Base-by-base conservation (phyloP, 2,888 invertebrate species). In the Apantesis nais region DNA sequence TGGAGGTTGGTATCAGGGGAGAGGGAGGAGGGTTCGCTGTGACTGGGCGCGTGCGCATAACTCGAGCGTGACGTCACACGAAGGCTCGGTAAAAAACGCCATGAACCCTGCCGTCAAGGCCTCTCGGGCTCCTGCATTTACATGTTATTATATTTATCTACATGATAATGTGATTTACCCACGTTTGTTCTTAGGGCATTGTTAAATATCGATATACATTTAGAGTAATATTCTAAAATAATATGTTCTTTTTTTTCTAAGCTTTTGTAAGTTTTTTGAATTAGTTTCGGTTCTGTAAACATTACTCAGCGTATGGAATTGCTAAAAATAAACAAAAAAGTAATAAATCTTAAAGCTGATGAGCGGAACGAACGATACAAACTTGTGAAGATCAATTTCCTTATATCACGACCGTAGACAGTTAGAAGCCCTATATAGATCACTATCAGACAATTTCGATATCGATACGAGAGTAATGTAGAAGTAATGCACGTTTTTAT, bases 61-160 rank as follows among this genome's bases (percentile, higher is more conserved):
- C 93, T 93, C 81, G 79, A 82, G 80, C 84, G 85, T 94, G 94
- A 93, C 94, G 94, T 94, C 94, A 94, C 87, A 90, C 86, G 83
- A 87, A 85, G 88, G 86, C 88, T 85, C 86, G 84, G 87, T 89
- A 90, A 92, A 92, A 92, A 93, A 92, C 88, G 85, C 90, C 90
- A 85, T 93, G 93, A 93, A 93, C 94, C 89, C 90, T 84, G 80
- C 84, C 90, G 88, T 91, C 93, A 93, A 93, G 94, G 93, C 85
- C 92, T 89, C 79, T 82, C 81, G 87, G 86, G 80, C 88, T 90
- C 87, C 87, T 86, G 90, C 90, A 90, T 91, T 90, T 89, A 86
- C 84, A 85, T 88, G 81, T 85, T 87, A 85, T 85, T 86, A 86
- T 86, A 86, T 79, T 79, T 86, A 86, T 77, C 80, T 83, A 86